A percentile compares a stretch with the other conserved stretches of the same genome.
These are phyloP conservation scores for Oscheius sp. DNA, from an alignment of 2,888 invertebrate genomes.

Conservation along the genomic window DNA sequence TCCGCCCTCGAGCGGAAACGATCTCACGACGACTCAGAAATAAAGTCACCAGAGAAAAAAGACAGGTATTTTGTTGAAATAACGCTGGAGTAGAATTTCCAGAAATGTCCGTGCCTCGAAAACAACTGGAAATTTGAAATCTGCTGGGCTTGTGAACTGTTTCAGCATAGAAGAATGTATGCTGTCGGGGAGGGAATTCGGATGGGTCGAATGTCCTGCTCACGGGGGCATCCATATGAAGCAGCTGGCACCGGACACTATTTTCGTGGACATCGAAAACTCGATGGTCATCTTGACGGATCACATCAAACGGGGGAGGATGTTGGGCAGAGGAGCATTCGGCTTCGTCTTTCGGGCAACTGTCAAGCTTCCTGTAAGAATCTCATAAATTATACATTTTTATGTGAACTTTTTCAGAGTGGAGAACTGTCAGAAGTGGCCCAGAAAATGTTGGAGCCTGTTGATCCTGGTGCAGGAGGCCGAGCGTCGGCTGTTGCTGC, in stretches of 20 bases:
- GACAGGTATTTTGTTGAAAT: conserved; percentile 13
- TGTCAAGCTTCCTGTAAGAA: conserved; percentile 58
- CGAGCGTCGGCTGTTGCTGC: conserved; percentile 81
- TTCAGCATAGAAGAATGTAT: conserved; percentile 98
- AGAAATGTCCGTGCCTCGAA: conserved; percentile 36
- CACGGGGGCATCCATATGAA: conserved; percentile 84
- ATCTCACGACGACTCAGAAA: conserved; percentile 41
- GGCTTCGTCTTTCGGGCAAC: conserved; percentile 91
- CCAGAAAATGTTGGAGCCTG: conserved; percentile 94
- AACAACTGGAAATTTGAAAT: conserved; percentile 44
- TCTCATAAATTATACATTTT: conserved; percentile 32
- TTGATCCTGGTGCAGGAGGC: conserved; percentile 84
- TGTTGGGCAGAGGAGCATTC: conserved; percentile 94
- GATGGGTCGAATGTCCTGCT: conserved; percentile 82
- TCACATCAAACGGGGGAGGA: conserved; percentile 81
- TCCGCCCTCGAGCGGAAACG: neutral
- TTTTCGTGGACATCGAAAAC: conserved; percentile 53
- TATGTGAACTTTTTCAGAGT: conserved; percentile 25
- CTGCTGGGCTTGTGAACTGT: conserved; percentile 47
- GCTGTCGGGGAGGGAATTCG: conserved; percentile 52
- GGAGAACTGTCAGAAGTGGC: conserved; percentile 80
- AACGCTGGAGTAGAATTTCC: neutral
- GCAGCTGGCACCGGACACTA: conserved; percentile 91
- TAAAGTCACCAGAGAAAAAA: conserved; percentile 14
- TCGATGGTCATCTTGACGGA: conserved; percentile 85